Evolutionary conservation across 2,888 invertebrate species (phyloP).

Genomic region (Liposcelis brunnea): DNA sequence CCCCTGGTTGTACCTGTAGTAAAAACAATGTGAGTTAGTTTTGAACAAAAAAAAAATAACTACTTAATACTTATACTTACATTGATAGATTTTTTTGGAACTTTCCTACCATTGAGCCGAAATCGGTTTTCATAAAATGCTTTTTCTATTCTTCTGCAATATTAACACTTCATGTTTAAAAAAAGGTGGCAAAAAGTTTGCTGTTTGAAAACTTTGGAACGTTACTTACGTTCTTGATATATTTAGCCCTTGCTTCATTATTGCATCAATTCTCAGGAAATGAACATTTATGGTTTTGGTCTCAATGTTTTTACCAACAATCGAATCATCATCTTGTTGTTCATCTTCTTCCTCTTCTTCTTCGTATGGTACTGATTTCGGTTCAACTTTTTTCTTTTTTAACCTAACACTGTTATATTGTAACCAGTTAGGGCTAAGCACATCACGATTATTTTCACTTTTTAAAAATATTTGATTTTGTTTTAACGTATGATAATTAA

Average conservation of each 20-base stretch:
- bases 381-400: conserved; percentile 14
- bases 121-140: conserved; percentile 67
- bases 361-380: conserved; percentile 19
- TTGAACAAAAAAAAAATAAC: background rate
- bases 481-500: too few relatives aligned
- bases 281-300: conserved; percentile 41
- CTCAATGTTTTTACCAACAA: conserved; percentile 44
- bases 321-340: conserved; percentile 31
- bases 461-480: too few relatives aligned
- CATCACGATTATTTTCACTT: too few relatives aligned
- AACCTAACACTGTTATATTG: background rate
- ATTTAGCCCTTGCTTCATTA: conserved; percentile 21
- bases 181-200: too few relatives aligned
- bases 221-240: too few relatives aligned
- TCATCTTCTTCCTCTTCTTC: conserved; percentile 35
- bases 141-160: conserved; percentile 57
- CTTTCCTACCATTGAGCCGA: conserved; percentile 57
- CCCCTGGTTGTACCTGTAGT: conserved; percentile 42
- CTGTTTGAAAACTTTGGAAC: too few relatives aligned
- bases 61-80: conserved; percentile 33
- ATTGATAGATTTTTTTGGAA: conserved; percentile 52
- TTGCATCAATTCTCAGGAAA: conserved; percentile 49
- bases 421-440: too few relatives aligned
- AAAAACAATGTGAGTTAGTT: conserved; percentile 11
- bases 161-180: too few relatives aligned